Base-by-base conservation (phyloP, 1,140 invertebrate species). In the Cydia fagiglandana region DNA sequence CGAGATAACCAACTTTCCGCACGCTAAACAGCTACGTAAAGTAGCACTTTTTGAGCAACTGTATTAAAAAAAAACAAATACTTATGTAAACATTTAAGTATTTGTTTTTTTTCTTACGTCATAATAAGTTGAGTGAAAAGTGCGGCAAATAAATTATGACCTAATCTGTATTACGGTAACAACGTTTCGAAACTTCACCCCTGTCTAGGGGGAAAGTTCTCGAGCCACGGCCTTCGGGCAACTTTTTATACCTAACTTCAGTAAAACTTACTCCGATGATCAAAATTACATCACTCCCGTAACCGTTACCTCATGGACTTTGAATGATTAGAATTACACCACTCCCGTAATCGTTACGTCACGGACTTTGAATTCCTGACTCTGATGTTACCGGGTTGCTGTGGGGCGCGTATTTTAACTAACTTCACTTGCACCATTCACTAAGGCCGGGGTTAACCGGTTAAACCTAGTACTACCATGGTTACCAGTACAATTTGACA, bases 71-170 rank as follows among this genome's bases (percentile, higher is more conserved):
- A 24, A 24, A 24, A 24, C 24, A 24, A 24, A 0, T 24, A 24
- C 24, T 24, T 24, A 24, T 24, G 24, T 53, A 53, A 17, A 50
- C 30, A 30, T 30, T 3, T 28, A 30, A 4, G 1, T 53, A 5
- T n/a, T 15, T 17, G 5, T 15, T 53, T 7, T 7, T 1, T 17
- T n/a, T 53, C 10, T n/a, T 38, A 70, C 15, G n/a, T 9, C 15
- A 12, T 70, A 10, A 70, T 24, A 70, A 70, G 20, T 17, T 41
- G 38, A 80, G 76, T 79, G 53, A 75, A 75, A 75, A 66, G 7
- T 12, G 64, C n/a, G 45, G 74, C 79, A 80, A 83, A 86, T 83
- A 84, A 86, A 84, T 85, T 83, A 86, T 87, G 85, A 85, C 79
- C 83, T 84, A 86, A 87, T 87, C 79, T 80, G 80, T 84, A 78